phyloP scores from a whole-genome alignment of 1,140 invertebrate species.

The Trichoplusia ni region DNA sequence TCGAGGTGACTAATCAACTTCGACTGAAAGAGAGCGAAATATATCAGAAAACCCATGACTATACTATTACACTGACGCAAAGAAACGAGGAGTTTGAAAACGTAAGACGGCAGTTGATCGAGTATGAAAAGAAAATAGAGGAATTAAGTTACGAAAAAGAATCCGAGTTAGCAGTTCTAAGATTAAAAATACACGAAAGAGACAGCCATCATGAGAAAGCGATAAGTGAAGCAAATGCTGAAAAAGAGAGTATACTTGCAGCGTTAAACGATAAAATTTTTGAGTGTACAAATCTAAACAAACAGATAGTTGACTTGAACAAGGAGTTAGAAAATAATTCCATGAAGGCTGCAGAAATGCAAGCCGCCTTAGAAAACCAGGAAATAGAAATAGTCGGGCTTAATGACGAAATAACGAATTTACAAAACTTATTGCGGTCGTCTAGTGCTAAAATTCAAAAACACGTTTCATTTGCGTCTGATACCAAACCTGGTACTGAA shows the following conservation, averaged over 20 bases:
- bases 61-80: slow-evolving; percentile 56
- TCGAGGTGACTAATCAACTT: slow-evolving; percentile 62
- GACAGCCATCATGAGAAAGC: slow-evolving; percentile 56
- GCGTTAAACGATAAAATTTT: slow-evolving; percentile 73
- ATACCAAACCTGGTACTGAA: slow-evolving; percentile 54
- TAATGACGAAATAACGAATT: slow-evolving; percentile 81
- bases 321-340: slow-evolving; percentile 81
- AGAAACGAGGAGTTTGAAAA: slow-evolving; percentile 75
- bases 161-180: slow-evolving; percentile 72
- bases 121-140: slow-evolving; percentile 77
- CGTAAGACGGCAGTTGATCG: slow-evolving; percentile 69
- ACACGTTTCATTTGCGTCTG: slow-evolving; percentile 71
- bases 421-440: slow-evolving; percentile 75
- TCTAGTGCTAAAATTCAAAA: slow-evolving; percentile 83
- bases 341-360: slow-evolving; percentile 75
- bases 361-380: slow-evolving; percentile 83
- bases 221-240: slow-evolving; percentile 55
- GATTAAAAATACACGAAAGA: slow-evolving; percentile 76
- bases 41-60: slow-evolving; percentile 71
- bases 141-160: slow-evolving; percentile 80
- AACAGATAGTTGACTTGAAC: slow-evolving; percentile 81
- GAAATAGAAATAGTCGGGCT: slow-evolving; percentile 86
- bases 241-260: slow-evolving; percentile 62
- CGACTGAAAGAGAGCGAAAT: slow-evolving; percentile 70
- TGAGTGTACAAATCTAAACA: slow-evolving; percentile 77